Base-by-base conservation (phyloP, 1,140 invertebrate genomes). In the Micrasema minimum region DNA sequence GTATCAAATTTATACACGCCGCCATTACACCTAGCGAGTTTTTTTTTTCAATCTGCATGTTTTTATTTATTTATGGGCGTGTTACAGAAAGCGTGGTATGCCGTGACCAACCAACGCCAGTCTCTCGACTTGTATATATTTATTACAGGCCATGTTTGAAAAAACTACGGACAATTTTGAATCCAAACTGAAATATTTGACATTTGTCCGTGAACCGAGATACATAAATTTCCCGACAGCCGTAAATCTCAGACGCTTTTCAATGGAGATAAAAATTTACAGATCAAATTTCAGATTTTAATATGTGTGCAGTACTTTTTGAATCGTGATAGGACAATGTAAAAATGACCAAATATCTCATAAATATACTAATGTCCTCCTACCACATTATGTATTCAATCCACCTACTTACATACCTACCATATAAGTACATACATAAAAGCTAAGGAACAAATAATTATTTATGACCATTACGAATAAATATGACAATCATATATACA, bases 131-230 rank as follows among this genome's bases (percentile, higher is more conserved):
- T n/a, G n/a, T n/a, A n/a, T 22, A 57, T 35, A 37, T 57, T 57
- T 57, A 57, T 57, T n/a, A 37, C 53, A 12, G 53, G n/a, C n/a
- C 53, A 31, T 35, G n/a, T 57, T 18, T 37, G 37, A 57, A 51
- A 51, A 57, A 57, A 18, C 31, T 57, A 37, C 37, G 31, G 9
- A 38, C 12, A 45, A 45, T 45, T n/a, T 35, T 57, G n/a, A 57
- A 48, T 48, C 35, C 22, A 26, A 31, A 31, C 46, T 31, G 61
- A 65, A 46, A 31, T 48, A 65, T 48, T 65, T 65, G 61, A 65
- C 61, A 31, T 31, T 48, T 65, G 61, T 48, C 61, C 61, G 61
- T 65, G 61, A 65, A 65, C 61, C 31, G 61, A 26, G n/a, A 31
- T 22, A 35, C 12, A 65, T 65, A 65, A 46, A 48, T 65, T 37